Conservation (phyloP, 2,888 invertebrate genomes). For the Dorcus parallelipipedus region DNA sequence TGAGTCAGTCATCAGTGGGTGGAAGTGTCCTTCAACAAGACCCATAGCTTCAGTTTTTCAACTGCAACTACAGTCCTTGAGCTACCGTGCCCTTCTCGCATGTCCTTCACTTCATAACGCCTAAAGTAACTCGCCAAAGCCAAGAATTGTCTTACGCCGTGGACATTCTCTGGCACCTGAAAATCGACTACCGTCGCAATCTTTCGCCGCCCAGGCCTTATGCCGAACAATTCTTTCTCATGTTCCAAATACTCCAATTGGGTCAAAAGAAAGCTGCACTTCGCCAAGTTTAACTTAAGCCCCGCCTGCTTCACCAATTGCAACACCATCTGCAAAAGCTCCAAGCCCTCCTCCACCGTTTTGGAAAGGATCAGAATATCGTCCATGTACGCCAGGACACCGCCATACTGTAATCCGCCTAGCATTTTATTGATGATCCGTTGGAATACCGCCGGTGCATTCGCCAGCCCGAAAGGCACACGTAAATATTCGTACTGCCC, state of each 20-base stretch:
- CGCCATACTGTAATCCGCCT: constrained; percentile 17
- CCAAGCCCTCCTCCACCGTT: not conserved
- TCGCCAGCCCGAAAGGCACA: constrained; percentile 44
- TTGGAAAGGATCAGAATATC: constrained; percentile 25
- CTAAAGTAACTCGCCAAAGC: constrained; percentile 32
- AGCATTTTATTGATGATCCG: constrained; percentile 18
- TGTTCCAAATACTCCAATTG: constrained; percentile 14
- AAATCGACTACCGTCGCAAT: constrained; percentile 30
- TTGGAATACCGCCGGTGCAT: constrained; percentile 37
- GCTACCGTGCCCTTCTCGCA: no score
- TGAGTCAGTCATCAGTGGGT: no score
- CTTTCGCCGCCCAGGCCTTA: constrained; percentile 30
- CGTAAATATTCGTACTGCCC: constrained; percentile 42
- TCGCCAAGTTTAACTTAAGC: constrained; percentile 13
- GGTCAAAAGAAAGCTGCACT: constrained; percentile 19
- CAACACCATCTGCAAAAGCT: no score
- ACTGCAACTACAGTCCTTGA: no score
- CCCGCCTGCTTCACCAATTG: not conserved
- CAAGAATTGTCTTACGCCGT: constrained; percentile 29
- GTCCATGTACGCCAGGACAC: constrained; percentile 11
- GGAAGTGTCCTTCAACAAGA: no score
- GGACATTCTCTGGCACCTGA: constrained; percentile 29
- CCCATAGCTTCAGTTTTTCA: no score
- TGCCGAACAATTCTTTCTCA: constrained; percentile 12
- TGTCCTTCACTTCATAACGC: constrained; percentile 3